phyloP scores from a whole-genome alignment of 2,888 invertebrate genomes.

The Xiphydria camelus region DNA sequence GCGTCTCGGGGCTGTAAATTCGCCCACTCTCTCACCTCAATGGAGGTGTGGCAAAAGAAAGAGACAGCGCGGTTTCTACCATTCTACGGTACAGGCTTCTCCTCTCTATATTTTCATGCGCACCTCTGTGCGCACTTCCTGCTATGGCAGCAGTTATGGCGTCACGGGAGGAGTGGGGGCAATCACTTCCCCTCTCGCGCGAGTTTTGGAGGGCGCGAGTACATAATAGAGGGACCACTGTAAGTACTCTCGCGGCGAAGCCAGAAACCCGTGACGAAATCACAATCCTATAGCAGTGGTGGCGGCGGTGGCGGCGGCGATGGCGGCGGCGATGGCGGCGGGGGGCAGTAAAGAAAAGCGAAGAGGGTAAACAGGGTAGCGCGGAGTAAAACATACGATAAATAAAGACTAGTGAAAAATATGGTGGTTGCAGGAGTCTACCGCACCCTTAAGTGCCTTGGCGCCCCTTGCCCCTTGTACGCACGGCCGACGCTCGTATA shows the following conservation, averaged over 20 bases:
- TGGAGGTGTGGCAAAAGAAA: too few relatives aligned
- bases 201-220: too few relatives aligned
- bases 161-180: too few relatives aligned
- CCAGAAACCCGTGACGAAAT: conserved; percentile 48
- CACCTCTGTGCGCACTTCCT: too few relatives aligned
- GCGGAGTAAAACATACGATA: conserved; percentile 38
- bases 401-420: conserved; percentile 47
- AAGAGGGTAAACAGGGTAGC: conserved; percentile 13
- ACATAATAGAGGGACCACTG: too few relatives aligned
- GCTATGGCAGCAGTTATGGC: too few relatives aligned
- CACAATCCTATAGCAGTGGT: conserved; percentile 41
- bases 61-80: too few relatives aligned
- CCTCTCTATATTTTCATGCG: too few relatives aligned
- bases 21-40: too few relatives aligned
- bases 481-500: conserved; percentile 37
- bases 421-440: conserved; percentile 33
- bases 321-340: conserved; percentile 29
- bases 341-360: conserved; percentile 13
- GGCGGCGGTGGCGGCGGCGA: conserved; percentile 29
- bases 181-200: too few relatives aligned
- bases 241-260: conserved; percentile 18
- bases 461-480: conserved; percentile 42
- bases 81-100: too few relatives aligned
- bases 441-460: conserved; percentile 47
- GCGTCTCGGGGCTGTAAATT: too few relatives aligned